Base-by-base conservation (phyloP, 2,113 vertebrate species). In the Otus sunia region DNA sequence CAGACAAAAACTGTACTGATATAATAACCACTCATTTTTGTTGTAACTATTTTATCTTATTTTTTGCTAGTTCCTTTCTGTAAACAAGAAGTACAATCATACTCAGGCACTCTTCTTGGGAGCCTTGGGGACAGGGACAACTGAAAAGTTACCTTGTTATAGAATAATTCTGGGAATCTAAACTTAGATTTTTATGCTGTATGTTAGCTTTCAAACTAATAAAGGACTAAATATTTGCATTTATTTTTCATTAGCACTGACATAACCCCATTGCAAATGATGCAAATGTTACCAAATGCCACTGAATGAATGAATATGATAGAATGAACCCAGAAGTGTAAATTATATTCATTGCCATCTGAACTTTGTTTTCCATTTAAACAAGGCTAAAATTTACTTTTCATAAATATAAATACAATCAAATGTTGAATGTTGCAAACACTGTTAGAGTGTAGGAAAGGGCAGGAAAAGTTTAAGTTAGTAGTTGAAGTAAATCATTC, bases 281-380 rank as follows among this genome's bases (percentile, higher is more conserved):
- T 55, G 56, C 16, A 84, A 95, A 78, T 58, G 32, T 81, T 91
- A 63, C 41, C 29, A 78, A 95, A 96, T 85, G 37, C 69, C 80
- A 74, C 32, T 63, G 52, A 36, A 47, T 74, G 45, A 89, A 91
- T 83, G 64, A 94, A 84, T 58, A n/a, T 9, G n/a, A 53, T 23
- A 78, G 64, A 87, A 77, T 71, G 67, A 93, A 85, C 29, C 25
- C 20, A 74, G 47, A 26, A 72, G 7, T 41, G 6, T 23, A 71
- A 78, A 80, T 78, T 58, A 41, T 47, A 77, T 77, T 81, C 29
- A 37, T 82, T 94, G 37, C 29, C 25, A 75, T 34, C 32, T 85
- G 90, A 91, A 94, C 71, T 94, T 84, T 92, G 26, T 86, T 89
- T 96, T 86, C 59, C 25, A 53, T 92, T 96, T 92, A 89, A 91